These are phyloP conservation scores for Apotomis betuletana DNA, from an alignment of 2,888 invertebrate genomes.

Conservation along the genomic window DNA sequence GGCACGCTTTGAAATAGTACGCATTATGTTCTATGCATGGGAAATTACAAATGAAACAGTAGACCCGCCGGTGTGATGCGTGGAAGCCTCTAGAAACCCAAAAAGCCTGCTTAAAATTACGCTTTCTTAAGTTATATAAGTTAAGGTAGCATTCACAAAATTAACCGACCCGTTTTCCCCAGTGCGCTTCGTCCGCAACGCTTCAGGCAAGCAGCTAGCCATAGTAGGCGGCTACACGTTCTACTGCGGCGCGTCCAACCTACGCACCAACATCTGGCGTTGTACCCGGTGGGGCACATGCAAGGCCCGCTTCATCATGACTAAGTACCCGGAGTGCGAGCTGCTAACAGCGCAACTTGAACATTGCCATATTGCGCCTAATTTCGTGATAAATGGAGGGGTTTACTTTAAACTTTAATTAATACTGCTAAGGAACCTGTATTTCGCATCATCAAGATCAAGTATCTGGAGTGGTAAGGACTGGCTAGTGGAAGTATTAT, in stretches of 20 bases:
- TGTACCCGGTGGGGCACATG: constrained; percentile 48
- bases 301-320: constrained; percentile 45
- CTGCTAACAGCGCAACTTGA: constrained; percentile 35
- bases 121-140: not conserved
- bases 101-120: not conserved
- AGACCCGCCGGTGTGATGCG: too few species aligned
- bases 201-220: constrained; percentile 45
- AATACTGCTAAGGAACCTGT: not conserved
- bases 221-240: constrained; percentile 47
- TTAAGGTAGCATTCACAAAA: not conserved
- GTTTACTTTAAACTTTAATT: constrained; percentile 24
- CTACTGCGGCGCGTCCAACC: constrained; percentile 44
- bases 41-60: too few species aligned
- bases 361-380: constrained; percentile 36
- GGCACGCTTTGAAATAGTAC: too few species aligned
- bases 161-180: constrained; percentile 3
- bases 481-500: too few species aligned
- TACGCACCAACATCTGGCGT: constrained; percentile 47
- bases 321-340: constrained; percentile 35
- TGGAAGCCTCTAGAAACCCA: too few species aligned
- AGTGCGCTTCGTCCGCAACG: constrained; percentile 37
- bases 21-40: too few species aligned
- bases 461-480: too few species aligned
- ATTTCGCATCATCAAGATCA: not conserved
- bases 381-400: constrained; percentile 28